Percentiles rank a stretch among this genome's conserved stretches.
These are phyloP conservation scores for Arothron firmamentum DNA, from an alignment of 2,113 vertebrate genomes.

Conservation along the genomic window DNA sequence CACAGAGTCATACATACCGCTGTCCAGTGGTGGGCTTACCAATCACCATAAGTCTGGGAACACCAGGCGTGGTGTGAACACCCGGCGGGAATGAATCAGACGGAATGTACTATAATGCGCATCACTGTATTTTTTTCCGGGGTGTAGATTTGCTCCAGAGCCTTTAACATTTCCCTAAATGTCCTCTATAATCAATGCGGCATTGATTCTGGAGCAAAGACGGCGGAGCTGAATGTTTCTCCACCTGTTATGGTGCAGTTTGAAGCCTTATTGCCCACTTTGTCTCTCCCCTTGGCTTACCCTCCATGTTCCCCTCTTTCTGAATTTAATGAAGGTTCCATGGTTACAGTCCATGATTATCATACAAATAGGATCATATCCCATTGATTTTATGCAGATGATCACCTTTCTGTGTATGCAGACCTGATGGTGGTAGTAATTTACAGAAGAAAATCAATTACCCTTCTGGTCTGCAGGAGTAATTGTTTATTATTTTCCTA, in stretches of 20 bases:
- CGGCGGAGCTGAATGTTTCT: not conserved
- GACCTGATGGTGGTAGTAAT: slow-evolving; percentile 90
- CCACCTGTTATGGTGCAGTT: not conserved
- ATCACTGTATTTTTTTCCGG: not conserved
- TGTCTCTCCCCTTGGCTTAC: slow-evolving; percentile 25
- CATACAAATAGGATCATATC: slow-evolving; percentile 86
- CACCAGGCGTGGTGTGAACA: slow-evolving; percentile 46
- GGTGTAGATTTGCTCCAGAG: not conserved
- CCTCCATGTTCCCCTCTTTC: slow-evolving; percentile 10
- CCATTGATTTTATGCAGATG: slow-evolving; percentile 99
- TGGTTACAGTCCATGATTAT: slow-evolving; percentile 77
- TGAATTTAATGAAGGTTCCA: slow-evolving; percentile 48
- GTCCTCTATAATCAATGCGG: not conserved
- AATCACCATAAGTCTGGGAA: slow-evolving; percentile 54
- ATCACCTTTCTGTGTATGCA: slow-evolving; percentile 93
- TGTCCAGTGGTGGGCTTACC: slow-evolving; percentile 54
- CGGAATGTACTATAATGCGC: slow-evolving; percentile 9
- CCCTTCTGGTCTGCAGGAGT: slow-evolving; percentile 87
- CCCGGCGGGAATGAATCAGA: slow-evolving; percentile 38
- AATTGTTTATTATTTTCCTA: slow-evolving; percentile 99
- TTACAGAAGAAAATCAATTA: slow-evolving; percentile 99
- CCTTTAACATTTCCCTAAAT: not conserved
- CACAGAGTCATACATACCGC: slow-evolving; percentile 53
- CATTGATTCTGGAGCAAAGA: not conserved
- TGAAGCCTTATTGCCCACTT: slow-evolving; percentile 3